Evolutionary conservation across 2,888 invertebrate genomes (phyloP).

Genomic region (Aporophyla nigra): DNA sequence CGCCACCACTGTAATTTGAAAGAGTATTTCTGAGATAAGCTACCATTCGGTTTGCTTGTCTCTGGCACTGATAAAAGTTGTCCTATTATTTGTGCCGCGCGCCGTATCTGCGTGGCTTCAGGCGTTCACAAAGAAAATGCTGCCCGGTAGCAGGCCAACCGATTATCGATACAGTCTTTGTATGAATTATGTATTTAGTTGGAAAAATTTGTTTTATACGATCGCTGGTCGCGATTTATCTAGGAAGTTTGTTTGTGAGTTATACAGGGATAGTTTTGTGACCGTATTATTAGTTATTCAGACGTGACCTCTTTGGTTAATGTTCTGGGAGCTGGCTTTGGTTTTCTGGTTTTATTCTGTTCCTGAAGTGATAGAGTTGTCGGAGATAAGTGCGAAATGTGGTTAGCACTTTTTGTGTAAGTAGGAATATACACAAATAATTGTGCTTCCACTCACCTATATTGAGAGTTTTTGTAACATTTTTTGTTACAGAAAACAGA

Average conservation of each 20-base stretch:
- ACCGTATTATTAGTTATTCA: constrained; percentile 58
- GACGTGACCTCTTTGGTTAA: constrained; percentile 62
- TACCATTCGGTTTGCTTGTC: constrained; percentile 77
- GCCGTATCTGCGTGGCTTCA: constrained; percentile 65
- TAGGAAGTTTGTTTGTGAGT: constrained; percentile 65
- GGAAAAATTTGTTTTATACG: constrained; percentile 73
- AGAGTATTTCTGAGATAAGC: constrained; percentile 81
- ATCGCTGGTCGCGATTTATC: constrained; percentile 67
- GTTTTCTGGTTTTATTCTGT: constrained; percentile 11
- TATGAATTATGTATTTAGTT: constrained; percentile 88
- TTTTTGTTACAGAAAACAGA: neutral
- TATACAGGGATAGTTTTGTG: constrained; percentile 53
- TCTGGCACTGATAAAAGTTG: constrained; percentile 82
- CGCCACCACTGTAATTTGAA: constrained; percentile 80
- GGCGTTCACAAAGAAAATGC: constrained; percentile 74
- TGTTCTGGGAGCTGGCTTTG: constrained; percentile 33
- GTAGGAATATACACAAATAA: too few relatives aligned
- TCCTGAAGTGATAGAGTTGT: constrained; percentile 5
- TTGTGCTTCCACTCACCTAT: too few relatives aligned
- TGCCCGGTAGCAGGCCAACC: constrained; percentile 65
- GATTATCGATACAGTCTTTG: constrained; percentile 75
- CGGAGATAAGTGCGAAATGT: constrained; percentile 14
- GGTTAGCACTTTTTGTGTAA: neutral
- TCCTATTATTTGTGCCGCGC: constrained; percentile 82
- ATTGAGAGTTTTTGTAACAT: neutral